Base-by-base conservation (phyloP, 2,113 vertebrate genomes). In the Nibea coibor region DNA sequence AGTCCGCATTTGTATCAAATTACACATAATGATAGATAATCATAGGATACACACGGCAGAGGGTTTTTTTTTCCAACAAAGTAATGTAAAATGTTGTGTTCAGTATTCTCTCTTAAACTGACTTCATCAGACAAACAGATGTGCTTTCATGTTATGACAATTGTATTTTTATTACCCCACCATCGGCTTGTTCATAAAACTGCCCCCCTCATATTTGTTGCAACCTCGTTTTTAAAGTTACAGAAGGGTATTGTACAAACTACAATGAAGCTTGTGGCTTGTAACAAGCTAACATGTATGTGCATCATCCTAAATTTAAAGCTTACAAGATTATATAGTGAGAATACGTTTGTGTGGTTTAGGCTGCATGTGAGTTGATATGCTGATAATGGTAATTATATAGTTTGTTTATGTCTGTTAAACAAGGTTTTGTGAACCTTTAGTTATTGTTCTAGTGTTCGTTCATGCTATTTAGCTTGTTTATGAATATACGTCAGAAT, bases 271-370 rank as follows among this genome's bases (percentile, higher is more conserved):
- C 39, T 47, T 56, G 65, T 81, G 57, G 39, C 64, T 71, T 75
- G 70, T 24, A 67, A 75, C 71, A 80, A 73, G 72, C 71, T 56
- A 57, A 50, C 65, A 20, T 51, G 42, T 68, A 35, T 24, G 20
- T 77, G 62, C 56, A 67, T 31, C 15, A 66, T 57, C 31, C 35
- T 51, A 8, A 5, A 51, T 68, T 43, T 47, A 63, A 78, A 78
- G 43, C 39, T 53, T 61, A 54, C 2, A 54, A 70, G 19, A 58
- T 19, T 14, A 62, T n/a, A 43, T 35, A 61, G 2, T 22, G 39
- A 54, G 3, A 68, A n/a, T 75, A 54, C 0, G 16, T 74, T 2
- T 24, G 0, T 53, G 24, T 89, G 69, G 5, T 74, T 47, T 59
- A 53, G 7, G 15, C 48, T 84, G 24, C 20, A 2, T 47, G 43